Conservation (phyloP, 2,888 invertebrate species). For the Netelia inedita region DNA sequence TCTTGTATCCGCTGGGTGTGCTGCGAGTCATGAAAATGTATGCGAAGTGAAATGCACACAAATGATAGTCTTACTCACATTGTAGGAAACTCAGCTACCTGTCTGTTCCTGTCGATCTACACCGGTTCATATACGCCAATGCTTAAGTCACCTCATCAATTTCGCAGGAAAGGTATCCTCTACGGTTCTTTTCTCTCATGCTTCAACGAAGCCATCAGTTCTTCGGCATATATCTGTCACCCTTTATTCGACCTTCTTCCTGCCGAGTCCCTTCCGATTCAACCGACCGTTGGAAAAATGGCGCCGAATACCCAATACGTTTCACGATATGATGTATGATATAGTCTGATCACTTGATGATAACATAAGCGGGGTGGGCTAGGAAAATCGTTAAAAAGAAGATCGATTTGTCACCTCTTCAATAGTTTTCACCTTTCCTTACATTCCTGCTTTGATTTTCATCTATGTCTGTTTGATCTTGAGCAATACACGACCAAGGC, state of each 20-base stretch:
- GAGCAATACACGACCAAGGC: neutral
- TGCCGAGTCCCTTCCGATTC: neutral
- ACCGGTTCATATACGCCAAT: neutral
- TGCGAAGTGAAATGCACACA: slow-evolving; percentile 35
- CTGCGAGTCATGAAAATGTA: slow-evolving; percentile 51
- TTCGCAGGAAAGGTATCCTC: slow-evolving; percentile 69
- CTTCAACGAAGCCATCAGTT: slow-evolving; percentile 70
- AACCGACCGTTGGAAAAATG: too few relatives aligned
- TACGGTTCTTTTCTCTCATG: slow-evolving; percentile 60
- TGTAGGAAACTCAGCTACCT: neutral
- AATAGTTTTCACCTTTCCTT: too few relatives aligned
- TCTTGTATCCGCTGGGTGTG: slow-evolving; percentile 37
- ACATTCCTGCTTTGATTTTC: neutral
- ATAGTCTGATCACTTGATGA: too few relatives aligned
- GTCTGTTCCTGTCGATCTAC: slow-evolving; percentile 10
- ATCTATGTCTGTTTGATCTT: neutral
- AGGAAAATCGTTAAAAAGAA: too few relatives aligned
- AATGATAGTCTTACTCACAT: slow-evolving; percentile 47
- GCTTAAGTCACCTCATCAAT: neutral
- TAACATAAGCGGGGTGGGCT: too few relatives aligned
- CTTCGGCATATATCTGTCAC: slow-evolving; percentile 50
- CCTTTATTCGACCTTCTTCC: slow-evolving; percentile 31
- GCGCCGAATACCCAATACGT: too few relatives aligned
- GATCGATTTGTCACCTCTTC: too few relatives aligned
- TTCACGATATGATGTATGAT: too few relatives aligned